phyloP scores from a whole-genome alignment of 2,888 invertebrate species.

The Mylabris sibirica region DNA sequence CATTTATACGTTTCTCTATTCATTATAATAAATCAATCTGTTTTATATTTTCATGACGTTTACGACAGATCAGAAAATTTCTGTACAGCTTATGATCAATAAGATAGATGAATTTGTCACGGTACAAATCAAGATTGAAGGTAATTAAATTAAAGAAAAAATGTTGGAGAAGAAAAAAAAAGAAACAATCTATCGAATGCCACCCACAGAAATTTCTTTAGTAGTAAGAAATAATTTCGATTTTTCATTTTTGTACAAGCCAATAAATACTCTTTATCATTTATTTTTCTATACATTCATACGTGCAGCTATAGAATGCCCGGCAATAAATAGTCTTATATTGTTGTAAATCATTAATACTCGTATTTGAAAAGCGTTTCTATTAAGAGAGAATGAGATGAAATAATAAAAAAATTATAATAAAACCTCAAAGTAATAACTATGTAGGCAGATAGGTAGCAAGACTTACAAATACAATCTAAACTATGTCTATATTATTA shows the following conservation, averaged over 20 bases:
- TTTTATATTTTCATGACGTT: constrained; percentile 8
- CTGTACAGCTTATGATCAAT: neutral
- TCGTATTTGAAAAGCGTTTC: constrained; percentile 14
- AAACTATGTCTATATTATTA: constrained; percentile 15
- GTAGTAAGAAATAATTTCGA: neutral
- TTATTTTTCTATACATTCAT: neutral
- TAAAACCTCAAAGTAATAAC: constrained; percentile 4
- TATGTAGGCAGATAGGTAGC: constrained; percentile 15
- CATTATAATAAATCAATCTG: constrained; percentile 10
- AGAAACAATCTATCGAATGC: constrained; percentile 9
- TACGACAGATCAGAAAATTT: constrained; percentile 4
- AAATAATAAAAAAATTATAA: neutral
- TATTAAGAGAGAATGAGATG: constrained; percentile 6
- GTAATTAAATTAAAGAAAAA: constrained; percentile 3
- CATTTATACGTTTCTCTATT: constrained; percentile 2
- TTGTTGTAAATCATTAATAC: constrained; percentile 17
- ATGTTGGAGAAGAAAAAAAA: neutral
- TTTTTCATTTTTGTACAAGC: neutral
- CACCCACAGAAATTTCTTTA: constrained; percentile 11
- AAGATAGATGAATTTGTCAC: constrained; percentile 4
- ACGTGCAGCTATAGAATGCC: constrained; percentile 6
- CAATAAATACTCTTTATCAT: neutral
- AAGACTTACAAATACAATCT: constrained; percentile 7
- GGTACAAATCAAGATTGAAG: constrained; percentile 2
- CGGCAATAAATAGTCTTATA: constrained; percentile 14